Conservation (phyloP, 2,113 vertebrate species). For the Channa maculata region DNA sequence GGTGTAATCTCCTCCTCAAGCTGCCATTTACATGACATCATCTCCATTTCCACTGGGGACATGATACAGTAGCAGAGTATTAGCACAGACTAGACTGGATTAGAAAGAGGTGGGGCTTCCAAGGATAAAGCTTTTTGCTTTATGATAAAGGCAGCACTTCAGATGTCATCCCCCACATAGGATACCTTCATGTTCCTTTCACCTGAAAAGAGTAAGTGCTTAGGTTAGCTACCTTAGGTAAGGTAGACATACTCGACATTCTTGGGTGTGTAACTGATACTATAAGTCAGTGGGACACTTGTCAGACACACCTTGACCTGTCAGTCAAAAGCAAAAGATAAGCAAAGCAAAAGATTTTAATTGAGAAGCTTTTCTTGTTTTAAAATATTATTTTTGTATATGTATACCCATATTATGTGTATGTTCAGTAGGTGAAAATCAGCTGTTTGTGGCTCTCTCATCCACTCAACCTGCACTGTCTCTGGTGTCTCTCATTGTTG, state of each 20-base stretch:
- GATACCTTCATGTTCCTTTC: neutral
- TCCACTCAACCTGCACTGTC: neutral
- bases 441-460: neutral
- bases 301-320: constrained; percentile 8
- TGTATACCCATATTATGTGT: too few relatives aligned
- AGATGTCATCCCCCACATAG: neutral
- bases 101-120: constrained; percentile 48
- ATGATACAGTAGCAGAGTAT: constrained; percentile 34
- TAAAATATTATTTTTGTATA: too few relatives aligned
- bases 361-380: neutral
- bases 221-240: neutral
- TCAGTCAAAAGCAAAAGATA: neutral
- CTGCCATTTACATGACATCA: constrained; percentile 51
- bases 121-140: constrained; percentile 34
- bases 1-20: constrained; percentile 44
- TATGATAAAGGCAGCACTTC: constrained; percentile 3
- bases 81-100: constrained; percentile 38
- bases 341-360: neutral
- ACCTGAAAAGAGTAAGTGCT: neutral
- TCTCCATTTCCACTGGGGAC: constrained; percentile 27
- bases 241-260: constrained; percentile 32
- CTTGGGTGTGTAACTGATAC: constrained; percentile 31
- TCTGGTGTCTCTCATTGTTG: neutral
- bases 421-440: neutral
- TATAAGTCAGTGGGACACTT: constrained; percentile 2